Evolutionary conservation across 2,113 vertebrate genomes (phyloP).

Genomic region (Vicugna pacos): DNA sequence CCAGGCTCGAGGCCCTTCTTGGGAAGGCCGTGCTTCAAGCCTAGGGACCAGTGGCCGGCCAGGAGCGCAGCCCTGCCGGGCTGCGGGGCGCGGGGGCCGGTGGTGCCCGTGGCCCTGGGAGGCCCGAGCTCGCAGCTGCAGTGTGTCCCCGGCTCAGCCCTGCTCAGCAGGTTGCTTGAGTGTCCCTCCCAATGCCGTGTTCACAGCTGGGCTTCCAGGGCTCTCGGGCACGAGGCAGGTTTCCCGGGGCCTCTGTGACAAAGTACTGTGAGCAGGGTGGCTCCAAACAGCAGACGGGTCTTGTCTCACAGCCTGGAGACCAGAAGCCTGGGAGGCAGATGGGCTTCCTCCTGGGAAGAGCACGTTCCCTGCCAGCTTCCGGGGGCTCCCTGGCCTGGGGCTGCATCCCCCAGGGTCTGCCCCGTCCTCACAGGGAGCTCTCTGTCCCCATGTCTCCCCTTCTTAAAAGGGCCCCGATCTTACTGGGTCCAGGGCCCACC

Average conservation of each 20-base stretch:
- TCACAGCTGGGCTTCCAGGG: not conserved
- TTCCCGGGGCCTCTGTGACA: not conserved
- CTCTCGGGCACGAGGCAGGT: not conserved
- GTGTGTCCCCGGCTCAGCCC: not conserved
- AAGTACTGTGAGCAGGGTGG: accelerated
- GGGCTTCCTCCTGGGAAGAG: too few relatives aligned
- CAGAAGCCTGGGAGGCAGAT: not conserved
- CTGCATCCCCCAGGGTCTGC: accelerated
- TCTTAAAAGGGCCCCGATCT: accelerated
- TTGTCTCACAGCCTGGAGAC: accelerated
- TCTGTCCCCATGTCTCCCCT: not conserved
- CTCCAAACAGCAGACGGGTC: not conserved
- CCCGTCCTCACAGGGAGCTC: accelerated
- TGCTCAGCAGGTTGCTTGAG: accelerated
- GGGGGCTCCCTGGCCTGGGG: accelerated
- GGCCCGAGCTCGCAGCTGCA: accelerated
- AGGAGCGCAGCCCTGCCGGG: not conserved
- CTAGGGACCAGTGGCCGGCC: not conserved
- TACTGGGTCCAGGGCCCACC: accelerated
- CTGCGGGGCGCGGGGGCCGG: not conserved
- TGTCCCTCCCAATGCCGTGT: not conserved
- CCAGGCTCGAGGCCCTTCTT: accelerated
- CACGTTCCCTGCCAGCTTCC: accelerated
- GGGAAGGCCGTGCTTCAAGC: not conserved
- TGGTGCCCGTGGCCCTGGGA: accelerated